These are phyloP conservation scores for Danaus chrysippus DNA, from an alignment of 2,888 invertebrate genomes.

Conservation along the genomic window DNA sequence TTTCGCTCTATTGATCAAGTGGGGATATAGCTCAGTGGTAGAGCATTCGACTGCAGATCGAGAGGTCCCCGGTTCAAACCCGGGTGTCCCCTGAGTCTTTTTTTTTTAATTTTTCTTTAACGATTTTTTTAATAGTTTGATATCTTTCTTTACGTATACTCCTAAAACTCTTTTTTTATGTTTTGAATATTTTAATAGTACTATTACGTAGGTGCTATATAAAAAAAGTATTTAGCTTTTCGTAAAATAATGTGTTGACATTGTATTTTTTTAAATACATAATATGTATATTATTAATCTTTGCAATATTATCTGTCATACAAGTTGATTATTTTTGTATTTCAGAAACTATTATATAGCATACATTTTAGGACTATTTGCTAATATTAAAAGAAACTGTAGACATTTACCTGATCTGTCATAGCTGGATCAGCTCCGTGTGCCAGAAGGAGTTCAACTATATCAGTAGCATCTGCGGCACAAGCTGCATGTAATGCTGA, in stretches of 20 bases:
- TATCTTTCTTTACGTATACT: no score
- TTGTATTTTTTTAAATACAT: background rate
- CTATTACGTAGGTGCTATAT: no score
- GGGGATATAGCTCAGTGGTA: constrained; percentile 74
- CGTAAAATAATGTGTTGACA: no score
- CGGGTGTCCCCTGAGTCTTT: constrained; percentile 62
- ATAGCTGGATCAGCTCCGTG: constrained; percentile 85
- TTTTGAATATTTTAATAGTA: no score
- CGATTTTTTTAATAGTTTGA: constrained; percentile 13
- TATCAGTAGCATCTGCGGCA: constrained; percentile 83
- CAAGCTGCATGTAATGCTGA: constrained; percentile 88
- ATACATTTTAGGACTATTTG: background rate
- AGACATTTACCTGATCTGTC: constrained; percentile 81
- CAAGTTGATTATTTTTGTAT: background rate
- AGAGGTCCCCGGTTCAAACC: constrained; percentile 74
- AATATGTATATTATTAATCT: no score
- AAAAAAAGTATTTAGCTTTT: no score
- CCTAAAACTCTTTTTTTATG: no score
- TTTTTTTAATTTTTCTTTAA: constrained; percentile 17
- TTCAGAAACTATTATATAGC: no score
- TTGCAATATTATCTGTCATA: no score
- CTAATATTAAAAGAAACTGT: background rate
- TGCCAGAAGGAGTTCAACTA: constrained; percentile 83
- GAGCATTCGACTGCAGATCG: constrained; percentile 74
- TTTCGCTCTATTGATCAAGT: constrained; percentile 7